Evolutionary conservation across 2,797 vertebrate species (phyloP), one percentile per base, ranked within the genome.

Genomic region (Phoxinus dragarum): DNA sequence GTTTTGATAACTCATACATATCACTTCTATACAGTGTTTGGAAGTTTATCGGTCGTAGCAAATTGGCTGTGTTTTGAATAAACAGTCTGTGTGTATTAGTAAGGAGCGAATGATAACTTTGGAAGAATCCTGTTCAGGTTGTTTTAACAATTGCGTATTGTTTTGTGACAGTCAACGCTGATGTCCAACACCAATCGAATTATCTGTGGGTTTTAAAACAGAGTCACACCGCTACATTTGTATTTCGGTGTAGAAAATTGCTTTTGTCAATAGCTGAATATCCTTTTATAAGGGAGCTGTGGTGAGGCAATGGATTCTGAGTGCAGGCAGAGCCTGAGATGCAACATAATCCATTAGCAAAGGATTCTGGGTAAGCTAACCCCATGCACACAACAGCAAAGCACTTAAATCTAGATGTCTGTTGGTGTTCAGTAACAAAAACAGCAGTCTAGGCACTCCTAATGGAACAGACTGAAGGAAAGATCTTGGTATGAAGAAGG

Each of bases 201-300:
- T 52, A 56, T 68, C 21, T 77, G 74, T 84, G 73, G 36, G 2
- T 69, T 68, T 77, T 52, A 19, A 66, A 64, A 49, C 54, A 66
- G 9, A 23, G 9, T 54, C 56, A 31, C 71, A 69, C 9, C 38
- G 31, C 31, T 64, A 73, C 12, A 72, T 68, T 61, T 76, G 34
- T 76, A 77, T 86, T 86, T 86, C 61, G 69, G 59, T 78, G 71
- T 85, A 82, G 72, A 69, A 86, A 85, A 85, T 27, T 52, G 49
- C 49, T 27, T 36, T 59, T 52, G 84, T 79, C 23, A 76, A 54
- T 77, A 72, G 56, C 56, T 36, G 66, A 75, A 84, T 76, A 59
- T 68, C n/a, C 34, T 80, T 78, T 88, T 42, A 19, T 75, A 84
- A 82, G 59, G 31, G 38, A 84, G 27, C 80, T 73, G 81, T 64